These are phyloP conservation scores for Planiliza haematocheilus DNA, from an alignment of 2,113 vertebrate genomes.

Conservation along the genomic window DNA sequence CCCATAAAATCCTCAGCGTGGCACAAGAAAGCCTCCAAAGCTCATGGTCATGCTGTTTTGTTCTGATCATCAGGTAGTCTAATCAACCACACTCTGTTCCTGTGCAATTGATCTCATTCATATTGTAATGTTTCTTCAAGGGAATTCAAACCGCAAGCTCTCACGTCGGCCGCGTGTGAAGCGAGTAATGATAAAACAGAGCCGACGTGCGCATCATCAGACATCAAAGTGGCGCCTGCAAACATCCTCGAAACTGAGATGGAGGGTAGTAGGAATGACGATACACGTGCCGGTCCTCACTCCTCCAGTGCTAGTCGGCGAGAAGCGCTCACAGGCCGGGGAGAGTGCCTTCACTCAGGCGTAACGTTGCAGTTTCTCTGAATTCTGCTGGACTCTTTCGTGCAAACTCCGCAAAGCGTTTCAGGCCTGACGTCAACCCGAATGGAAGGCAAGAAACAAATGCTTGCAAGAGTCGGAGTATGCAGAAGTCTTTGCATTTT, in stretches of 20 bases:
- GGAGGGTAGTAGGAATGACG: slow-evolving; percentile 22
- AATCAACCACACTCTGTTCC: slow-evolving; percentile 52
- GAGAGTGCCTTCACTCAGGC: slow-evolving; percentile 20
- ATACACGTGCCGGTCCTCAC: slow-evolving; percentile 10
- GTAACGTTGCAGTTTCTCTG: slow-evolving; percentile 2
- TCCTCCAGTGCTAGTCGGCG: slow-evolving; percentile 2
- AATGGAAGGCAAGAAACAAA: not conserved
- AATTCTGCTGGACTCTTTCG: not conserved
- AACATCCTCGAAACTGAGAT: slow-evolving; percentile 42
- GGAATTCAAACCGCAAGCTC: slow-evolving; percentile 62
- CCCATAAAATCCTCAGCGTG: not conserved
- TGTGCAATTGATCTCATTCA: slow-evolving; percentile 62
- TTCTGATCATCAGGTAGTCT: slow-evolving; percentile 39
- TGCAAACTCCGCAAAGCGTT: not conserved
- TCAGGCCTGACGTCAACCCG: not conserved
- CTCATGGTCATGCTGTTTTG: slow-evolving; percentile 10
- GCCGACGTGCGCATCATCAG: slow-evolving; percentile 27
- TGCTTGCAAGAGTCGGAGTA: not conserved
- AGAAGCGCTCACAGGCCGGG: slow-evolving; percentile 11
- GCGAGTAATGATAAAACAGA: slow-evolving; percentile 50
- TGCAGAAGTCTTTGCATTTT: not conserved
- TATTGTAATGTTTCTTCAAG: slow-evolving; percentile 71
- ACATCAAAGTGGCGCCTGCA: slow-evolving; percentile 63
- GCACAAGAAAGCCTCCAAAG: not conserved
- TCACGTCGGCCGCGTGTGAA: slow-evolving; percentile 28